Base-by-base conservation (phyloP, 2,888 invertebrate genomes). In the Epirrhoe alternata region DNA sequence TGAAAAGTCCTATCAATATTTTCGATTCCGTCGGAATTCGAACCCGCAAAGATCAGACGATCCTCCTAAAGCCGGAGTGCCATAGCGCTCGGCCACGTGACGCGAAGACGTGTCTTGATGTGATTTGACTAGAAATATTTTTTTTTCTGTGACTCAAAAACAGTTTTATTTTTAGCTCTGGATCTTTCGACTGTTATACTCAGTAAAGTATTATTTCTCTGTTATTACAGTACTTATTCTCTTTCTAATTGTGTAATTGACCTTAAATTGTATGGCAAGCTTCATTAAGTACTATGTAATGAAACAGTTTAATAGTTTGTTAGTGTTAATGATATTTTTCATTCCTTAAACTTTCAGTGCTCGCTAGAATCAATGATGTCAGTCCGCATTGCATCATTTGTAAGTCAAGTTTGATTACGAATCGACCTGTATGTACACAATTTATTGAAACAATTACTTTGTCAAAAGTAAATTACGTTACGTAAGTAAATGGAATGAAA, bases 291-390 rank as follows among this genome's bases (percentile, higher is more conserved):
- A 8, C 58, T 5, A 24, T 24, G 24, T 24, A 69, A 72, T 73
- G 72, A 53, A 45, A 31, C 38, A 12, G n/a, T 24, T 24, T 24
- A 24, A 24, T 45, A 47, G 16, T 50, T n/a, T 10, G 17, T 24
- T 10, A 24, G 14, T 17, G 7, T 33, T 52, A 66, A 5, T 77
- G 78, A 84, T 86, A 85, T 85, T 87, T 87, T 85, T 88, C 87
- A 88, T 90, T 86, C 86, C 87, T 86, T 85, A 77, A 74, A 63
- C 77, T 90, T 90, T 80, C 90, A 90, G 90, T 74, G 89, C 89
- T 73, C 88, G 83, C 74, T 86, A 86, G 79, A 87, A 76, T 78
- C 57, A 80, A 79, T 79, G 83, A 82, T 75, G 77, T 80, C 82
- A 75, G 81, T 78, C 70, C 31, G 72, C 83, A 57, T 68, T 81